phyloP scores from a whole-genome alignment of 2,797 vertebrate genomes.

The Rhabdophis nuchalis region DNA sequence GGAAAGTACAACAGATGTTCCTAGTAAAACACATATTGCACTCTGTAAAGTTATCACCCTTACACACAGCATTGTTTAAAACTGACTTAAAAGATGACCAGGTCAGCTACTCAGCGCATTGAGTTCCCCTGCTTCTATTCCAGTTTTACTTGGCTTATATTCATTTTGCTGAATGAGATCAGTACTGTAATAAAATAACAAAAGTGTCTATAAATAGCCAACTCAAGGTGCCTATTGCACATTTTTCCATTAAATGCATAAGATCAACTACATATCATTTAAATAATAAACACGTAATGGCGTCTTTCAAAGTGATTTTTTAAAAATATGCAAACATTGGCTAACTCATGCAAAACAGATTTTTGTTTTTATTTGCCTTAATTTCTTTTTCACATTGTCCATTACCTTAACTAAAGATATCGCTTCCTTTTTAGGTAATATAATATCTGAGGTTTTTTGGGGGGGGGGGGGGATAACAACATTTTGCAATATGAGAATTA shows the following conservation, averaged over 20 bases:
- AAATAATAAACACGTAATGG: neutral
- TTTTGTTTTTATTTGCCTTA: neutral
- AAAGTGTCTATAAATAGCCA: neutral
- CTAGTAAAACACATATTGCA: conserved; percentile 65
- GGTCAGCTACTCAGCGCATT: neutral
- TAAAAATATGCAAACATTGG: neutral
- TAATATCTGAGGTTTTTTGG: neutral
- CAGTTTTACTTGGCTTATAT: neutral
- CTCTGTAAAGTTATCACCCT: conserved; percentile 54
- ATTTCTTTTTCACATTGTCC: neutral
- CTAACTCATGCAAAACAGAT: neutral
- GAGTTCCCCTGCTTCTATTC: neutral
- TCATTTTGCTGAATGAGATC: rapidly evolving
- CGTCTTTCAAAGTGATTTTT: neutral
- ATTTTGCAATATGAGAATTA: neutral
- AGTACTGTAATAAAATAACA: neutral
- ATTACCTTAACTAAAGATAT: neutral
- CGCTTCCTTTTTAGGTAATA: neutral
- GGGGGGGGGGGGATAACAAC: neutral
- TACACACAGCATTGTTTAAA: conserved; percentile 53
- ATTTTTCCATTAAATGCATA: neutral
- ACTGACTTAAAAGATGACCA: conserved; percentile 26
- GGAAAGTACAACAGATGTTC: conserved; percentile 69
- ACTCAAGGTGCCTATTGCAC: neutral
- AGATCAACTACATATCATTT: neutral